A percentile compares a stretch with the other conserved stretches of the same genome.
Evolutionary conservation across 2,797 vertebrate genomes (phyloP).

Genomic region (Selene dorsalis): DNA sequence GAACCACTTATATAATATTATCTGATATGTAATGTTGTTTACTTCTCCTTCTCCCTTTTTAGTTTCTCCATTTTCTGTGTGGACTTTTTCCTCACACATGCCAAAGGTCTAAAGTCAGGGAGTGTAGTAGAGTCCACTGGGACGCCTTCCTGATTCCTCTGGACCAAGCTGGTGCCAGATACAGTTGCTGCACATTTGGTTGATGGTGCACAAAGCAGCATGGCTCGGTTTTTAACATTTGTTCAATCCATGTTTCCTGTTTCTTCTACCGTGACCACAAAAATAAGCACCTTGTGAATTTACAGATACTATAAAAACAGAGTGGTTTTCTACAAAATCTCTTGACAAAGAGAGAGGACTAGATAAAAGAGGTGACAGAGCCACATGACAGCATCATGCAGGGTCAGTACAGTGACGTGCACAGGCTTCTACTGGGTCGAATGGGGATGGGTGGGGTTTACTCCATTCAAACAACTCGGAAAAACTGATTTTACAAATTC

Average conservation of each 20-base stretch:
- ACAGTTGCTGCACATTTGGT: not conserved
- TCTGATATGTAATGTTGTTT: not conserved
- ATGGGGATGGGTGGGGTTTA: not conserved
- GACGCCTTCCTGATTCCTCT: not conserved
- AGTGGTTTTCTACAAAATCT: not conserved
- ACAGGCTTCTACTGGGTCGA: constrained; percentile 21
- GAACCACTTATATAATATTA: not conserved
- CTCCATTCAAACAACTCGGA: not conserved
- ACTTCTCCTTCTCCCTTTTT: not conserved
- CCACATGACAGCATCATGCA: constrained; percentile 51
- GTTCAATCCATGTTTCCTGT: not conserved
- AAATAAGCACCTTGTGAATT: not conserved
- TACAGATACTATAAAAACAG: not conserved
- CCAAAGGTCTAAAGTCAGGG: not conserved
- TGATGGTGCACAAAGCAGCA: not conserved
- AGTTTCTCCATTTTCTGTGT: not conserved
- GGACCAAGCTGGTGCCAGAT: not conserved
- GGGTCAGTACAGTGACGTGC: constrained; percentile 42
- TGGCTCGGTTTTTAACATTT: not conserved
- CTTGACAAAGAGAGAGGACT: not conserved
- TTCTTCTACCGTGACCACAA: not conserved
- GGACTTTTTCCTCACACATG: not conserved
- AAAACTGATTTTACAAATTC: too few relatives aligned
- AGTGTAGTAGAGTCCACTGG: not conserved
- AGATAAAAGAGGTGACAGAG: constrained; percentile 1